These are phyloP conservation scores for Forficula auricularia DNA, from an alignment of 1,140 invertebrate genomes.

Conservation along the genomic window DNA sequence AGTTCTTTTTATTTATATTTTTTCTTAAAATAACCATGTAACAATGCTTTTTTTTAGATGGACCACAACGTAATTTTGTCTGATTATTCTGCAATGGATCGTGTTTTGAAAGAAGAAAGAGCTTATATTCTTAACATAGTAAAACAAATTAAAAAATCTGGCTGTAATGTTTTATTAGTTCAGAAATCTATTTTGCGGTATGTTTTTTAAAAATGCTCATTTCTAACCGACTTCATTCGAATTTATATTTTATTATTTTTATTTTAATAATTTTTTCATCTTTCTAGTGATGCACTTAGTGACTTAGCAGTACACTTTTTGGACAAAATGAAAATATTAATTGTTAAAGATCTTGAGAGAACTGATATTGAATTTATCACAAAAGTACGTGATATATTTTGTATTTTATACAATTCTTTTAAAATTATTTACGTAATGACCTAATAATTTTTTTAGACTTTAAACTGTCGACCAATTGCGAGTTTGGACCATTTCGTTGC, in stretches of 20 bases:
- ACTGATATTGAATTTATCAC: conserved; percentile 96
- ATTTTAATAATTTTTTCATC: conserved; percentile 14
- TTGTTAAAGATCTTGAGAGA: conserved; percentile 92
- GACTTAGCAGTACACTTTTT: conserved; percentile 95
- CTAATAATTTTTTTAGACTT: conserved; percentile 33
- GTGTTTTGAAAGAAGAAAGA: conserved; percentile 94
- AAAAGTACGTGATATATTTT: conserved; percentile 36
- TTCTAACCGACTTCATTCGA: not conserved
- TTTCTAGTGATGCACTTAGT: conserved; percentile 72
- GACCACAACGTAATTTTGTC: conserved; percentile 96
- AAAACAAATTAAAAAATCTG: conserved; percentile 96
- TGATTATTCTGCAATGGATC: conserved; percentile 98
- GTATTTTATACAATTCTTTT: not conserved
- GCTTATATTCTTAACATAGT: conserved; percentile 97
- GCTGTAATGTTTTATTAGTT: conserved; percentile 93
- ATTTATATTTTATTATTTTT: conserved; percentile 10
- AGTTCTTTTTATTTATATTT: not conserved
- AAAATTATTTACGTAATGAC: not conserved
- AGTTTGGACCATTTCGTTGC: conserved; percentile 91
- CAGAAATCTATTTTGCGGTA: conserved; percentile 96
- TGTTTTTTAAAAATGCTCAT: conserved; percentile 7
- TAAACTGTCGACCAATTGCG: conserved; percentile 92
- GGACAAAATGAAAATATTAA: conserved; percentile 98
- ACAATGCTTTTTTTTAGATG: conserved; percentile 52
- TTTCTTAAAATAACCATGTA: not conserved